Evolutionary conservation across 2,113 vertebrate species (phyloP).

Genomic region (Burhinus bistriatus): DNA sequence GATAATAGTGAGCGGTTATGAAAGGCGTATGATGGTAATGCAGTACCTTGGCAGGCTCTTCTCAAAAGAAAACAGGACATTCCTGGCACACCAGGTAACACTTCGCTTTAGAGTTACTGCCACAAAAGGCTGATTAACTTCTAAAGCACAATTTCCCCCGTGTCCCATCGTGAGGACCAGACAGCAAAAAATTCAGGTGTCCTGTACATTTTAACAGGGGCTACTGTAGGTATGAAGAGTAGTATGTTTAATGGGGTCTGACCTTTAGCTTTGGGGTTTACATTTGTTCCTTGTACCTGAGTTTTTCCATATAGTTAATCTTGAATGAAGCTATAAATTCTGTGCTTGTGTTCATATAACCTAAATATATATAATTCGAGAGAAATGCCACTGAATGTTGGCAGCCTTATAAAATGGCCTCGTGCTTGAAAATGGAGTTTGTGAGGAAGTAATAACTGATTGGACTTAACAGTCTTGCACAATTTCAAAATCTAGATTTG

Average conservation of each 20-base stretch:
- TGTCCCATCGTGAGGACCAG: neutral
- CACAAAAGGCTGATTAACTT: neutral
- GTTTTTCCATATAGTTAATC: neutral
- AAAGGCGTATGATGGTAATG: slow-evolving; percentile 42
- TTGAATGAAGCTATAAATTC: neutral
- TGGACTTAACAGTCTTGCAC: neutral
- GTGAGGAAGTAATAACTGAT: neutral
- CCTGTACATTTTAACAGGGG: neutral
- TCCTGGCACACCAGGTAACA: slow-evolving; percentile 46
- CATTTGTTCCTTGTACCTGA: neutral
- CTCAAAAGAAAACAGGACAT: slow-evolving; percentile 55
- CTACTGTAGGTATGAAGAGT: neutral
- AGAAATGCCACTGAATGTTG: neutral
- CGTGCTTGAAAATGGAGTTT: neutral
- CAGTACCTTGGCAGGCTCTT: slow-evolving; percentile 27
- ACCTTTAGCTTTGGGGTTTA: neutral
- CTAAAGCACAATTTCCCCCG: neutral
- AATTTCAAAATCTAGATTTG: slow-evolving; percentile 34
- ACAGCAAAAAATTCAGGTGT: neutral
- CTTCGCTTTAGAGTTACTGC: neutral
- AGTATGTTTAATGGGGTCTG: neutral
- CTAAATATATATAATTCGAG: neutral
- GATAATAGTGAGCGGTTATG: slow-evolving; percentile 39
- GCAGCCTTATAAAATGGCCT: neutral
- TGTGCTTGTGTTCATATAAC: neutral